Conservation (phyloP, 2,797 vertebrate species). For the Anas acuta region DNA sequence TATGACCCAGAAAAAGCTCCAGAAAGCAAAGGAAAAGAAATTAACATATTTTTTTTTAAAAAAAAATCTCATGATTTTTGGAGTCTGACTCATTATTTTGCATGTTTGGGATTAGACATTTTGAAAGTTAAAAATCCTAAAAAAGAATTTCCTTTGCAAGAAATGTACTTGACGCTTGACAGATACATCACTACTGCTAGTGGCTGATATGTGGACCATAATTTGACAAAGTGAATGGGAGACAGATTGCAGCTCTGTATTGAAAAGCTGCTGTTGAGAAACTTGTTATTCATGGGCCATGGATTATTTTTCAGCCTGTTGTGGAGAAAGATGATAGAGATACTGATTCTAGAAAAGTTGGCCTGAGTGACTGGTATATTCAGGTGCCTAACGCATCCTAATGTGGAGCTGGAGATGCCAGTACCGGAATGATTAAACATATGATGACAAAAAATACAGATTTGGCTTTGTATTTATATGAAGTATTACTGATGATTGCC, state of each 20-base stretch:
- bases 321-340: not conserved
- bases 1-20: constrained; percentile 46
- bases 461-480: not conserved
- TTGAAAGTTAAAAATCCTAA: constrained; percentile 42
- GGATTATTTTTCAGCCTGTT: constrained; percentile 23
- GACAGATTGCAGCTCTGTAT: constrained; percentile 51
- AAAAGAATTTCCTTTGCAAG: constrained; percentile 51
- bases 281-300: constrained; percentile 29
- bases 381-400: not conserved
- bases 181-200: constrained; percentile 54
- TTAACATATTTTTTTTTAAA: not conserved
- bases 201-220: constrained; percentile 46
- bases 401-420: not conserved
- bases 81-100: constrained; percentile 52
- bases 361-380: not conserved
- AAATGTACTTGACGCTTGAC: constrained; percentile 51
- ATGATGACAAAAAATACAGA: not conserved
- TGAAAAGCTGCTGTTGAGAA: constrained; percentile 60
- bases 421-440: not conserved
- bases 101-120: constrained; percentile 49
- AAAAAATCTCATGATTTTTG: not conserved
- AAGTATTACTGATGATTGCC: not conserved
- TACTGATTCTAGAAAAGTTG: not conserved
- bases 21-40: constrained; percentile 32
- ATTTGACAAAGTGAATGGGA: constrained; percentile 59